Percentiles rank a stretch among this genome's conserved stretches.
Conservation (phyloP, 92 coral and sea anemone species). For the Muricea muricata region DNA sequence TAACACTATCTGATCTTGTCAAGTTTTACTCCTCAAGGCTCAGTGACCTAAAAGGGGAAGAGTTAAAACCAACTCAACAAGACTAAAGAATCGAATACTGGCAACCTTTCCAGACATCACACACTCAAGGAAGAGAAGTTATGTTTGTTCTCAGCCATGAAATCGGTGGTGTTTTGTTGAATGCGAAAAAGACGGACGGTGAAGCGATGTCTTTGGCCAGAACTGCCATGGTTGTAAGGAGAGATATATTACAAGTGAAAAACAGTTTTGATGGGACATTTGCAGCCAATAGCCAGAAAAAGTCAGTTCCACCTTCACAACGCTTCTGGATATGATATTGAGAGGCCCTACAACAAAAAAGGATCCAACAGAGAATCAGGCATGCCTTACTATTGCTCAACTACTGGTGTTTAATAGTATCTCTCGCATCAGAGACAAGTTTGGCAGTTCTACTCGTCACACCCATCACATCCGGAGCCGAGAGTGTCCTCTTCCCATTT, state of each 20-base stretch:
- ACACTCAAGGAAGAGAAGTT: background rate
- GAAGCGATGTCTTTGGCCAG: conserved; percentile 60
- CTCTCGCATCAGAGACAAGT: no score
- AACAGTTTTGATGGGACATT: conserved; percentile 62
- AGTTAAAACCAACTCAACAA: background rate
- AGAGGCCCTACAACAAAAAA: conserved; percentile 50
- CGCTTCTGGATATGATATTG: conserved; percentile 50
- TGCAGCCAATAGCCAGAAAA: conserved; percentile 35
- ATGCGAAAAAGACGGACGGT: conserved; percentile 49
- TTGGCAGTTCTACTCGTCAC: no score
- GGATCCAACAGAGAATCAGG: conserved; percentile 51
- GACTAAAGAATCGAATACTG: background rate
- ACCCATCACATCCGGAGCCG: conserved; percentile 32
- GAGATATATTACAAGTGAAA: conserved; percentile 65
- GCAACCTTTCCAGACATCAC: background rate
- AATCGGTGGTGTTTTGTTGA: background rate
- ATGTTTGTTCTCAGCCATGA: background rate
- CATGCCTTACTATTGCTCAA: conserved; percentile 68
- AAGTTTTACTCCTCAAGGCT: background rate
- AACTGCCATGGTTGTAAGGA: conserved; percentile 63
- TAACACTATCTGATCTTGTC: background rate
- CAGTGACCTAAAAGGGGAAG: background rate
- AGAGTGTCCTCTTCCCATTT: conserved; percentile 67
- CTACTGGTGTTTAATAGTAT: conserved; percentile 63
- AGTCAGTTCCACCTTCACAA: conserved; percentile 51